Percentiles rank a stretch among this genome's conserved stretches.
phyloP scores from a whole-genome alignment of 2,888 invertebrate species.

The Eupsilia transversa region DNA sequence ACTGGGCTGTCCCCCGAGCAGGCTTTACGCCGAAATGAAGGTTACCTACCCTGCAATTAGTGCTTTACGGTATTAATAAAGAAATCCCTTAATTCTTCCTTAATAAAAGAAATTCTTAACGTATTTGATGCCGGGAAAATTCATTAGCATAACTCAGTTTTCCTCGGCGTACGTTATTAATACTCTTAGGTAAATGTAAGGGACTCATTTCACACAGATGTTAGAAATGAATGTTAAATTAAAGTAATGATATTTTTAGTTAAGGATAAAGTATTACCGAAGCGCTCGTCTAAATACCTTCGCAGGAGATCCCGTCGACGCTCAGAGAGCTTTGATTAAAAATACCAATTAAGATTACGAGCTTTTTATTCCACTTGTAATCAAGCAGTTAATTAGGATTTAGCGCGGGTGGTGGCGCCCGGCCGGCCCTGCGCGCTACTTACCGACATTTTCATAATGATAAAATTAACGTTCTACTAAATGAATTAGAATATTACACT shows the following conservation, averaged over 20 bases:
- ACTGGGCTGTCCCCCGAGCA: conserved; percentile 73
- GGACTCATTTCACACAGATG: conserved; percentile 46
- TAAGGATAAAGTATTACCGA: conserved; percentile 63
- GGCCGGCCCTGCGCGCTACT: conserved; percentile 64
- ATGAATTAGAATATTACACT: conserved; percentile 57
- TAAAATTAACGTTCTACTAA: conserved; percentile 66
- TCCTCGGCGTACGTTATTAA: conserved; percentile 58
- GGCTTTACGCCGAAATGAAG: conserved; percentile 78
- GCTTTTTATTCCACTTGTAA: conserved; percentile 86
- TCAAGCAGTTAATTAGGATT: conserved; percentile 88
- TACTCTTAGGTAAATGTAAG: conserved; percentile 53
- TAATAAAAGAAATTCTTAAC: conserved; percentile 78
- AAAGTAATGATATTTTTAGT: conserved; percentile 56
- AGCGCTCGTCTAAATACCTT: conserved; percentile 62
- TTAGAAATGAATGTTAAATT: conserved; percentile 45
- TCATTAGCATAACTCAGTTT: conserved; percentile 69
- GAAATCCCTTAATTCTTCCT: conserved; percentile 81
- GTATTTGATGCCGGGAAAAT: conserved; percentile 66
- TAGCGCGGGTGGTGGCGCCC: conserved; percentile 74
- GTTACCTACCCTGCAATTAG: conserved; percentile 81
- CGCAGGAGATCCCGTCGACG: conserved; percentile 63
- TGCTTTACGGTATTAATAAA: conserved; percentile 82
- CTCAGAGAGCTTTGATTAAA: conserved; percentile 83
- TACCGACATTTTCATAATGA: conserved; percentile 69
- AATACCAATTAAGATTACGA: conserved; percentile 88